Evolutionary conservation across 1,140 invertebrate genomes (phyloP), one percentile per base, ranked within the genome.

Genomic region (Antheraea pernyi): DNA sequence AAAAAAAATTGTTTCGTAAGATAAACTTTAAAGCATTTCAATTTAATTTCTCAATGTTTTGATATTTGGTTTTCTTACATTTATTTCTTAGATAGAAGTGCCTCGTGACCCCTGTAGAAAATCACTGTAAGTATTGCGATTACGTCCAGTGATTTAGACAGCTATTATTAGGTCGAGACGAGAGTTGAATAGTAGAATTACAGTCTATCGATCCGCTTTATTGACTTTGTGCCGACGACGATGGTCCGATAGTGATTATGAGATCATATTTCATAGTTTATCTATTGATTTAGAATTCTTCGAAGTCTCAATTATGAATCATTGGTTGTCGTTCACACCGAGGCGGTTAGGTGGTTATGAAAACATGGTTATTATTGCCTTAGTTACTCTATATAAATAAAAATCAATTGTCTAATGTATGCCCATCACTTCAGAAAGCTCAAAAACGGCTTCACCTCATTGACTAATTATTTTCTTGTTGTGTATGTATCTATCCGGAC

Each of bases 81-180:
- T 53, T 53, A 53, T 16, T 53, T 53, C 46, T 16, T 42, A 53
- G 46, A 53, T 53, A 11, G 79, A 76, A 84, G 79, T 79, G 80
- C 79, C 79, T 85, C 83, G 83, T 89, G 88, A 89, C 83, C 86
- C 87, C 80, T 84, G 82, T 77, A 81, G 80, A 82, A 84, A 88
- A 84, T 87, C 82, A 80, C 16, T 16, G 46, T 42, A 53, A 53
- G 77, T 81, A 77, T 81, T 80, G 82, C 85, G 82, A 89, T 89
- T 87, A 86, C 75, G 79, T 81, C 78, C 69, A 77, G 83, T 88
- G 85, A 91, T 89, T 91, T 88, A 91, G 83, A 79, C 72, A 77
- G 73, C 73, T 73, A 77, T 80, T 80, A 80, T 73, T 76, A 75
- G 81, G 79, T 82, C 79, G 80, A 73, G 73, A 80, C 79, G 78